Percentiles rank a stretch among this genome's conserved stretches.
Evolutionary conservation across 2,797 vertebrate genomes (phyloP).

Genomic region (Anomalospiza imberbis): DNA sequence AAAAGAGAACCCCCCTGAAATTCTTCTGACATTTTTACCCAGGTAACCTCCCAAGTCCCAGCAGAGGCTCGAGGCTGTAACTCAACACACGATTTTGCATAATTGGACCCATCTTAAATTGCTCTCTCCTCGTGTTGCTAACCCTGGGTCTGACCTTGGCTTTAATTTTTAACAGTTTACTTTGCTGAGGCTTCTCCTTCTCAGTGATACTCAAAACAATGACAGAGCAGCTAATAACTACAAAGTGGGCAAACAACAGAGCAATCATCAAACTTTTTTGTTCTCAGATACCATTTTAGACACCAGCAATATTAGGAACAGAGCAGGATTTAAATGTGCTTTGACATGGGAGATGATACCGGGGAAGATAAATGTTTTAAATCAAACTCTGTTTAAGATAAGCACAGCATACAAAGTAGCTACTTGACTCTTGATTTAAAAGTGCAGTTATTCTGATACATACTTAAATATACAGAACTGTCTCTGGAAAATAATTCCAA

Average conservation of each 20-base stretch:
- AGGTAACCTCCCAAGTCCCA: neutral
- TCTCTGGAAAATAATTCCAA: constrained; percentile 17
- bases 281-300: neutral
- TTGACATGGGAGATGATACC: constrained; percentile 40
- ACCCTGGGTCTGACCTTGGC: neutral
- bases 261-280: neutral
- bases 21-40: neutral
- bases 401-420: constrained; percentile 44
- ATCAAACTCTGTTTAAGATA: constrained; percentile 58
- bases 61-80: neutral
- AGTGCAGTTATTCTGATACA: constrained; percentile 20
- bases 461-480: neutral
- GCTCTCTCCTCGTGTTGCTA: neutral
- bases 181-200: constrained; percentile 2
- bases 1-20: neutral
- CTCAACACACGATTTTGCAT: constrained; percentile 35
- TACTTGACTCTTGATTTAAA: constrained; percentile 52
- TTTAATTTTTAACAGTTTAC: constrained; percentile 58
- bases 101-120: constrained; percentile 18
- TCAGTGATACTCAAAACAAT: neutral
- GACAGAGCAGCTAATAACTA: neutral
- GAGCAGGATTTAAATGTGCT: constrained; percentile 35
- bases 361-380: constrained; percentile 50
- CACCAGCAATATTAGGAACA: neutral
- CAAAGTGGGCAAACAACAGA: constrained; percentile 2